Evolutionary conservation across 2,113 vertebrate species (phyloP).

Genomic region (Alces alces): DNA sequence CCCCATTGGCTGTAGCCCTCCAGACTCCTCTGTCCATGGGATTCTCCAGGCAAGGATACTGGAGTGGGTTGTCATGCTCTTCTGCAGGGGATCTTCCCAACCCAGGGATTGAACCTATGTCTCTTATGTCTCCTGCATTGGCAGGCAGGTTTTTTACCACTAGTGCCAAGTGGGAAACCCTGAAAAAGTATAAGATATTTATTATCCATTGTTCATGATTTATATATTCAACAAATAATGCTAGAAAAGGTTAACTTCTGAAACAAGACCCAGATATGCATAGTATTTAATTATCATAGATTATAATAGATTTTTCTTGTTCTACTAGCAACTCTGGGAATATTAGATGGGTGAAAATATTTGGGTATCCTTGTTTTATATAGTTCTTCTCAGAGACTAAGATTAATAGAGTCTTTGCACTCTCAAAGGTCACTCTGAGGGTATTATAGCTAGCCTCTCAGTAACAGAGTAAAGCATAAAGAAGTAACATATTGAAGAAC

Average conservation of each 20-base stretch:
- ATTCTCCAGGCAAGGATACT: background rate
- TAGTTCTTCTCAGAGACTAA: background rate
- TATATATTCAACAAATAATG: background rate
- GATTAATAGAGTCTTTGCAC: background rate
- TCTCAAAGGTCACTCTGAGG: background rate
- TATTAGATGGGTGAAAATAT: background rate
- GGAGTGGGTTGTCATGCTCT: background rate
- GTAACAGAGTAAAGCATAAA: background rate
- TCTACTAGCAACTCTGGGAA: background rate
- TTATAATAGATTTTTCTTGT: background rate
- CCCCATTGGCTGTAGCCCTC: background rate
- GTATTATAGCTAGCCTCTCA: background rate
- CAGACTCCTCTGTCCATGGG: background rate
- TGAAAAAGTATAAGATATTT: background rate
- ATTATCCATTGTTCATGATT: background rate
- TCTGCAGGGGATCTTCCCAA: background rate
- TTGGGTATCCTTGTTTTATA: background rate
- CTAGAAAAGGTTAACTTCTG: background rate
- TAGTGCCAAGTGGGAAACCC: background rate
- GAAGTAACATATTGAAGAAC: background rate
- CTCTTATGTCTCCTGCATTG: background rate
- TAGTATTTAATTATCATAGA: background rate
- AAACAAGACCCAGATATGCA: background rate
- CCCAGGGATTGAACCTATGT: background rate
- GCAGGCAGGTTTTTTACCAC: background rate